These are phyloP conservation scores for Lasioglossum albipes DNA, from an alignment of 1,140 invertebrate genomes.

Conservation along the genomic window DNA sequence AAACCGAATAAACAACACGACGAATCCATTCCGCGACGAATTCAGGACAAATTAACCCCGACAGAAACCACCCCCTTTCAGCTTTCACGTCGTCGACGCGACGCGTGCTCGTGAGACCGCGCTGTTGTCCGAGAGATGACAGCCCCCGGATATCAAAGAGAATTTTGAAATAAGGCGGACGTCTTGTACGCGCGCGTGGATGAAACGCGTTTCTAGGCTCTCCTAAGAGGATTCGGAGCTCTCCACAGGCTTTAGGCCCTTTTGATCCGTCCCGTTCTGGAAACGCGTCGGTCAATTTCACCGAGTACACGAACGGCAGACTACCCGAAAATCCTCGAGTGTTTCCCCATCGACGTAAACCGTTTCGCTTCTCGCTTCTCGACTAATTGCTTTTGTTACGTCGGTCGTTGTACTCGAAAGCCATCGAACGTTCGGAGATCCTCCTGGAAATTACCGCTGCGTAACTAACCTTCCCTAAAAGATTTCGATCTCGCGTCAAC, in stretches of 20 bases:
- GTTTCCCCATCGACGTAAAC: not conserved
- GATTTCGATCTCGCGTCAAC: no score
- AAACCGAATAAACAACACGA: not conserved
- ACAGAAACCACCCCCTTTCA: not conserved
- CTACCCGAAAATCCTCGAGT: not conserved
- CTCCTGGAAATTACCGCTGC: no score
- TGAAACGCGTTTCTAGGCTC: not conserved
- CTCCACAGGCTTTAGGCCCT: not conserved
- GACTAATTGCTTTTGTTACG: no score
- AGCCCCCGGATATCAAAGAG: constrained; percentile 20
- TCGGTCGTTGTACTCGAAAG: no score
- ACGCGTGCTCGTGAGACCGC: not conserved
- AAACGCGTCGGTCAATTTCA: not conserved
- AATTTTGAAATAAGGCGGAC: constrained; percentile 15
- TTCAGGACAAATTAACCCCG: not conserved
- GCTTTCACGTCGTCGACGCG: no score
- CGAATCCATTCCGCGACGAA: not conserved
- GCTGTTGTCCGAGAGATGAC: not conserved
- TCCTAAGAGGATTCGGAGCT: not conserved
- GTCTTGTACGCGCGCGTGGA: not conserved
- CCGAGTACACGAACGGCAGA: no score
- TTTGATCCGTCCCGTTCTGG: not conserved
- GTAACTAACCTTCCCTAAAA: no score
- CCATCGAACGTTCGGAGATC: no score
- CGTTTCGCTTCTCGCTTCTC: no score